Evolutionary conservation across 2,888 invertebrate genomes (phyloP), one percentile per base, ranked within the genome.

Genomic region (Dynastes maya): DNA sequence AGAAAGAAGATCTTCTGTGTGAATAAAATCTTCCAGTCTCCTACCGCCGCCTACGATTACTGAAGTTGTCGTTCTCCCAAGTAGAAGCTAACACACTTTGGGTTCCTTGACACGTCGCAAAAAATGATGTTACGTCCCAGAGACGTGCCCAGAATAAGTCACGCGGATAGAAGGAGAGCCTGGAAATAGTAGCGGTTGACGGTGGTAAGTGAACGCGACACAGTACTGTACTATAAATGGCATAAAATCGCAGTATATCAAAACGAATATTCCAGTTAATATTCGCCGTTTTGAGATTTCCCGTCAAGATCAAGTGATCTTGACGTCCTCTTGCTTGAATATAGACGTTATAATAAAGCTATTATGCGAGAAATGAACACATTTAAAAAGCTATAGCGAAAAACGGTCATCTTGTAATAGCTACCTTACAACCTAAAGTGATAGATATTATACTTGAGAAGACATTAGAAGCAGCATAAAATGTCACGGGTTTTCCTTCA

Each of bases 101-200:
- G 49, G 58, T 72, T 72, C 72, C 72, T 72, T 72, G 72, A 72
- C 72, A 72, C 72, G 72, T 72, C 58, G 72, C 72, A 72, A 72
- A 72, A 72, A 72, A 72, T 72, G 37, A 72, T 72, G 72, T 72
- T 72, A 72, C 72, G 58, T 58, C 58, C 40, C 22, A 6, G 40
- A n/a, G n/a, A 72, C 72, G 72, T 72, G 72, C 72, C 40, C 16
- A 16, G 72, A 72, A 72, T 72, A 37, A 32, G 70, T 70, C 53
- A 53, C 16, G 32, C 53, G 11, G 32, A 70, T 32, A 16, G 29
- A 58, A 45, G 40, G 16, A 49, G 51, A 51, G 70, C 11, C n/a
- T n/a, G 70, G 29, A 53, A 51, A 53, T 70, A 29, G 51, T 53
- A 51, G 70, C 32, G 55, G 55, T 58, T 58, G 55, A 16, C 55